A percentile compares a stretch with the other conserved stretches of the same genome.
phyloP scores from a whole-genome alignment of 1,140 invertebrate species.

The Coenobita brevimanus region DNA sequence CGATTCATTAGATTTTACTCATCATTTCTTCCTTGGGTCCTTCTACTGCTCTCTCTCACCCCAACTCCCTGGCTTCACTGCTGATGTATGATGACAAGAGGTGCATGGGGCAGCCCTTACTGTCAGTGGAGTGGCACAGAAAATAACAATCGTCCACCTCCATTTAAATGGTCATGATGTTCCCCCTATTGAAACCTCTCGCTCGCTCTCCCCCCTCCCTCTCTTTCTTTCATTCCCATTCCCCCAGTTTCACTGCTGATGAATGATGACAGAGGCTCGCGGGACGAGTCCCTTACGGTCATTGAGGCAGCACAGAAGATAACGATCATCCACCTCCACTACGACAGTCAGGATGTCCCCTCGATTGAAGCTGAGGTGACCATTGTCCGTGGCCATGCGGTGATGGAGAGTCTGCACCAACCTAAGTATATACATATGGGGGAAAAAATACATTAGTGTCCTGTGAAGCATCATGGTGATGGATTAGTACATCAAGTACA shows the following conservation, averaged over 20 bases:
- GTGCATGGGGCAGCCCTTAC: no score
- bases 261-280: slow-evolving; percentile 82
- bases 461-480: no score
- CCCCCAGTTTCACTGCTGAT: slow-evolving; percentile 10
- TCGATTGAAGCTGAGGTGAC: slow-evolving; percentile 85
- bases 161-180: neutral
- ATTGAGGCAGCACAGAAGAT: slow-evolving; percentile 83
- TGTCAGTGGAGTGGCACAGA: no score
- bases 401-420: slow-evolving; percentile 84
- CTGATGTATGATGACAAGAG: no score
- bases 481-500: no score
- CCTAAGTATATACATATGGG: no score
- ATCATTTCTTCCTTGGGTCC: neutral
- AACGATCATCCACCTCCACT: slow-evolving; percentile 84
- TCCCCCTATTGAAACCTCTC: no score
- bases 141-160: no score
- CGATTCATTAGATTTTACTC: neutral
- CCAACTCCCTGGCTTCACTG: neutral
- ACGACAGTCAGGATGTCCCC: slow-evolving; percentile 83
- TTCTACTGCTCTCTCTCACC: neutral
- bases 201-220: no score
- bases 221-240: no score
- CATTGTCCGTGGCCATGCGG: slow-evolving; percentile 82
- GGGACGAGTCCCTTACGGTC: slow-evolving; percentile 86
- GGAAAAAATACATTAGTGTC: no score